phyloP scores from a whole-genome alignment of 1,140 invertebrate genomes.

The Calephelis virginiensis region DNA sequence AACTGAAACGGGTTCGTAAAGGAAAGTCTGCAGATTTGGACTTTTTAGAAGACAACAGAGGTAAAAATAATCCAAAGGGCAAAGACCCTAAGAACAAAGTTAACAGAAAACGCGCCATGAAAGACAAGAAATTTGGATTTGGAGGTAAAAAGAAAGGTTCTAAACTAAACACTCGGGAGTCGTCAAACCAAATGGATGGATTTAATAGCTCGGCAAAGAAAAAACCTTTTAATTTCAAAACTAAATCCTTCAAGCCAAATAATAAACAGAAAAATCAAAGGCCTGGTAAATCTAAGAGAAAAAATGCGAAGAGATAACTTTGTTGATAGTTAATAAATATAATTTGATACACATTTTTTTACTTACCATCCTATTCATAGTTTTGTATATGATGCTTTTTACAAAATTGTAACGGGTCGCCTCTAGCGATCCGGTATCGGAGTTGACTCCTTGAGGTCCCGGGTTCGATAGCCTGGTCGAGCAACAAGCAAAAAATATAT shows the following conservation, averaged over 20 bases:
- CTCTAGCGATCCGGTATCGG: too few species aligned
- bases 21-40: constrained; percentile 88
- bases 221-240: constrained; percentile 59
- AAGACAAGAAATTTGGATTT: constrained; percentile 95
- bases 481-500: too few species aligned
- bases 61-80: constrained; percentile 64
- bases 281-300: constrained; percentile 81
- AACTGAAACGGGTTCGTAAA: constrained; percentile 92
- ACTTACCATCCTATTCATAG: too few species aligned
- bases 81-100: constrained; percentile 75
- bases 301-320: constrained; percentile 78
- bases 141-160: constrained; percentile 95
- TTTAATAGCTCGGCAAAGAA: constrained; percentile 76
- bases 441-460: too few species aligned
- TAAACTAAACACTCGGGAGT: constrained; percentile 93
- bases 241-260: constrained; percentile 57
- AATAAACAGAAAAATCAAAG: constrained; percentile 72
- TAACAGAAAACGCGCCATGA: constrained; percentile 82
- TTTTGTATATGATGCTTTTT: too few species aligned
- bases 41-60: constrained; percentile 89
- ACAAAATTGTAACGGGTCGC: too few species aligned
- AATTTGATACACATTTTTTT: too few species aligned
- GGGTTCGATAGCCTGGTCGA: too few species aligned
- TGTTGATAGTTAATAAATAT: not conserved
- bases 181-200: constrained; percentile 83